phyloP scores from a whole-genome alignment of 2,113 vertebrate genomes.

The Rhagologus leucostigma region DNA sequence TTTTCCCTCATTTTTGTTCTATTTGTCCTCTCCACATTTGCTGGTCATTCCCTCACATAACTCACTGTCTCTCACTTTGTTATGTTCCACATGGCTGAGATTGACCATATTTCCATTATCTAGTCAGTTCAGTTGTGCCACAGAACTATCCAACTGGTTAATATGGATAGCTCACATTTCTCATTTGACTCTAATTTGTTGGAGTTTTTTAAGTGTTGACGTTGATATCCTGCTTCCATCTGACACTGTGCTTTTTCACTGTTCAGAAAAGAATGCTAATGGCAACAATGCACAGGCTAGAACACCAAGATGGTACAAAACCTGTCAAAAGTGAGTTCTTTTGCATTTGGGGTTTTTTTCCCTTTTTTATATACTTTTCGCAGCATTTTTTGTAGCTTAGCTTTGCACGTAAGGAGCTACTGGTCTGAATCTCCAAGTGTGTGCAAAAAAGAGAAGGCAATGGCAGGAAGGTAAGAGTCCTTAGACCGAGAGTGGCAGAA shows the following conservation, averaged over 20 bases:
- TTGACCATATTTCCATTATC: background rate
- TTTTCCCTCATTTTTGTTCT: background rate
- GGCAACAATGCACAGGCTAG: background rate
- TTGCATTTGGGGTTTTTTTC: background rate
- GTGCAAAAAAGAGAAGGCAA: background rate
- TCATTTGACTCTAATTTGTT: background rate
- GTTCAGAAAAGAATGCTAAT: background rate
- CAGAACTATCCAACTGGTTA: background rate
- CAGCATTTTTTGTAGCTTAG: background rate
- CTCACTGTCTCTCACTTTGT: rapidly evolving
- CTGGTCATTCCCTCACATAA: background rate
- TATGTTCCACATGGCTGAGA: background rate
- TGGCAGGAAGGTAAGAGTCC: background rate
- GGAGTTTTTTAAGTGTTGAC: background rate
- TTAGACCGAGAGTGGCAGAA: background rate
- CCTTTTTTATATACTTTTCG: background rate
- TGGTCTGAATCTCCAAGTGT: background rate
- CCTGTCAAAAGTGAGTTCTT: background rate
- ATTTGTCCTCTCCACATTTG: background rate
- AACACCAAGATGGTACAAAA: background rate
- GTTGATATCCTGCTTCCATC: background rate
- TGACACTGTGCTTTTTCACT: background rate
- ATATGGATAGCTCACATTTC: background rate
- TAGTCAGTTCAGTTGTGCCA: background rate
- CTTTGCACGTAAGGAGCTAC: background rate